Base-by-base conservation (phyloP, 2,113 vertebrate genomes). In the Boleophthalmus pectinirostris region DNA sequence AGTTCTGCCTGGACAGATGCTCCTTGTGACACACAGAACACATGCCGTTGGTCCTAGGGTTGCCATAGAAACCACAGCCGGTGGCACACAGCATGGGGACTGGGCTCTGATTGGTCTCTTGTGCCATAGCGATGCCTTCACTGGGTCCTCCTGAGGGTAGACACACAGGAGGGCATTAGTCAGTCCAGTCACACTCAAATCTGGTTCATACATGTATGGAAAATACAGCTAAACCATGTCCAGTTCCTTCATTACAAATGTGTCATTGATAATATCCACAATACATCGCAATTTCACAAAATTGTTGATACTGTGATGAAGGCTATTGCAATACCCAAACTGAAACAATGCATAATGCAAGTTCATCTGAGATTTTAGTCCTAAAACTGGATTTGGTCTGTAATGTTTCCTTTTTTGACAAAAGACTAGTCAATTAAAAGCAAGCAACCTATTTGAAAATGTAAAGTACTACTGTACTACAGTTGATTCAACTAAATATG, bases 11-110 rank as follows among this genome's bases (percentile, higher is more conserved):
- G 66, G 96, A 97, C 94, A 98, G 96, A 94, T 99, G 96, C 66
- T 98, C 97, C 93, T 98, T 98, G 84, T 99, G 99, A 92, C 98
- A 99, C 78, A 99, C 95, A 1, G 98, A 99, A 91, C 98, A 99
- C 98, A 99, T 99, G 16, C 97, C 97, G 83, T 96, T 98, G 92
- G 95, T 99, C 81, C 98, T 95, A 79, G 97, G 96, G 92, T 98
- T 98, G 83, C 98, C 97, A 88, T 98, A 99, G 93, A 99, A 99
- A 88, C 98, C 98, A 83, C 98, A 99, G 90, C 98, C 98, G 72
- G 94, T 98, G 92, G 95, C 96, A 94, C 98, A 99, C 74, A 98
- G 95, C 94, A 99, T 96, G 70, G 98, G 97, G 91, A 96, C 94
- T 81, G 94, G 95, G 87, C 95, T 98, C 94, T 98, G 97, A 92